phyloP scores from a whole-genome alignment of 2,888 invertebrate species.

The Pseudanteris insignis region DNA sequence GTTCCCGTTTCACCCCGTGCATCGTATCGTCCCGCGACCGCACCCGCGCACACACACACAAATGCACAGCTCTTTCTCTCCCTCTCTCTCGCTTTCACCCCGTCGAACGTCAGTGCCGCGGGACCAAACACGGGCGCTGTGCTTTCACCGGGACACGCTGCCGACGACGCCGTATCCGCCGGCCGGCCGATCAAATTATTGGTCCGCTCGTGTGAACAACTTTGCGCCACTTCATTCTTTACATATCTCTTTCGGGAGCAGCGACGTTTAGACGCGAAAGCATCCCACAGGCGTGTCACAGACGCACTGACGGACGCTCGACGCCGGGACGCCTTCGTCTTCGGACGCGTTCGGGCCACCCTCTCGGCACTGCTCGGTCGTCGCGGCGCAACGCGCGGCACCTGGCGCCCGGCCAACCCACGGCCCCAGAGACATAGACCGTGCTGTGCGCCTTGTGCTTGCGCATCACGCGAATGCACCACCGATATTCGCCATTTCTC shows the following conservation, averaged over 20 bases:
- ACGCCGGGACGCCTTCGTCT: conserved; percentile 65
- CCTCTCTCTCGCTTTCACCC: too few species aligned
- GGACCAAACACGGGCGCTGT: too few species aligned
- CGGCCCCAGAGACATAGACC: conserved; percentile 40
- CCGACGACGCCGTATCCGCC: too few species aligned
- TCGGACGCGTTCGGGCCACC: conserved; percentile 62
- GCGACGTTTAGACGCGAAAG: conserved; percentile 58
- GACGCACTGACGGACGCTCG: conserved; percentile 65
- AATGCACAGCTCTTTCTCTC: background rate
- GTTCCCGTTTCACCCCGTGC: background rate
- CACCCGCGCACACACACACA: background rate
- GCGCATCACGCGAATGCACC: too few species aligned
- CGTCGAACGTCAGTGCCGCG: too few species aligned
- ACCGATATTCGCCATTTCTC: too few species aligned
- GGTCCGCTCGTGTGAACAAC: conserved; percentile 1
- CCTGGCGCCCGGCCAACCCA: conserved; percentile 57
- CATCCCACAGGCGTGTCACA: conserved; percentile 65
- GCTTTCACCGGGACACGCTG: too few species aligned
- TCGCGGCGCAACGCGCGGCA: conserved; percentile 52
- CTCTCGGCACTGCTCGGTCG: conserved; percentile 62
- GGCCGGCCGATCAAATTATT: conserved; percentile 4
- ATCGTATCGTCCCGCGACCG: background rate
- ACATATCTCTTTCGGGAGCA: conserved; percentile 15
- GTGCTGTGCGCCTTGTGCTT: background rate
- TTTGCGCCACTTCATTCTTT: conserved; percentile 6